Conservation (phyloP, 2,797 vertebrate species). For the Halcyon smyrnensis region DNA sequence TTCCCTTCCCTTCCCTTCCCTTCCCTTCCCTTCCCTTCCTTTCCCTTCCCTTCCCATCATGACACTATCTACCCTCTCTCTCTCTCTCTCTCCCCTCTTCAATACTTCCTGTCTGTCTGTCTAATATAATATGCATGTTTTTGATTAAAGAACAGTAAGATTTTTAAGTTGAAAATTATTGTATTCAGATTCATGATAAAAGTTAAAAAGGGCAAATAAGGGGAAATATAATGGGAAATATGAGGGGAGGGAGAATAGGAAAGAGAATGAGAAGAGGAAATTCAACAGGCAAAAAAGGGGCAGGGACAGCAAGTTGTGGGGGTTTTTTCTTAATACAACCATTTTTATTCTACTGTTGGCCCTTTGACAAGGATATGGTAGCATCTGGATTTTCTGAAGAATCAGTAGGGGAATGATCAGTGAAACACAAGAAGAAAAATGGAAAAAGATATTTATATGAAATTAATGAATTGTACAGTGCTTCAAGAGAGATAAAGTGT, state of each 20-base stretch:
- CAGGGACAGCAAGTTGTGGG: neutral
- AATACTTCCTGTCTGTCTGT: neutral
- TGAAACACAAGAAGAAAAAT: neutral
- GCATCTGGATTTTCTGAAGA: neutral
- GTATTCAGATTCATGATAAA: neutral
- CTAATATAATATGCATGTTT: neutral
- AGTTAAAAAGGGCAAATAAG: neutral
- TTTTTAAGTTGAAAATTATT: neutral
- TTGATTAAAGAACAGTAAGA: neutral
- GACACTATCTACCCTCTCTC: too few relatives aligned
- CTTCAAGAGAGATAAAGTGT: neutral
- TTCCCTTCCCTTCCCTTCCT: too few relatives aligned
- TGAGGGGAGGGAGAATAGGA: neutral
- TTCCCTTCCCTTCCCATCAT: too few relatives aligned
- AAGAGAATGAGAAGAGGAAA: neutral
- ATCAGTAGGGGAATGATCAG: neutral
- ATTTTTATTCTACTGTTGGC: neutral
- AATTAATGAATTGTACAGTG: neutral
- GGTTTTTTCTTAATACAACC: accelerated
- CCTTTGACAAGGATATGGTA: neutral
- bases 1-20: neutral
- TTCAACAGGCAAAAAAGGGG: neutral
- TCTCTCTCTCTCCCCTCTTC: too few relatives aligned
- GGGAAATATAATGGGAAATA: neutral
- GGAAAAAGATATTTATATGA: neutral